These are phyloP conservation scores for Lasioglossum vierecki DNA, from an alignment of 2,888 invertebrate genomes.

Conservation along the genomic window DNA sequence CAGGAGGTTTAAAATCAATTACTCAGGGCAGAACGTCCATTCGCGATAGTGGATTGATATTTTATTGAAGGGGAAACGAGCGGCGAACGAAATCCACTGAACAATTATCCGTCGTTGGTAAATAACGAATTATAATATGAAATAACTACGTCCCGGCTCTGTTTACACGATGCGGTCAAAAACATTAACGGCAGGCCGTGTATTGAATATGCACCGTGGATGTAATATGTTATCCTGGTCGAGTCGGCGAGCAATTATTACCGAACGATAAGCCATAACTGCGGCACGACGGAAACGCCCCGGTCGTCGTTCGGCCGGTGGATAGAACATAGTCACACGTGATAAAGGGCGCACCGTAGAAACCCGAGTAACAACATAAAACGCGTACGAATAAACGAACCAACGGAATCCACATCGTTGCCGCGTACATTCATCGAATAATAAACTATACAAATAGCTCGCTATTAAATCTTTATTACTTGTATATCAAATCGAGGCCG, in stretches of 20 bases:
- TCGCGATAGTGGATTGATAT: background rate
- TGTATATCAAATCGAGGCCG: constrained; percentile 35
- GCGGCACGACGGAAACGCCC: constrained; percentile 41
- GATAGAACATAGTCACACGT: constrained; percentile 25
- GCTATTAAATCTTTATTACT: constrained; percentile 57
- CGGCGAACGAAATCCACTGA: background rate
- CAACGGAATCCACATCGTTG: constrained; percentile 26
- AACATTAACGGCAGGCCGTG: constrained; percentile 30
- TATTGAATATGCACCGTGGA: constrained; percentile 35
- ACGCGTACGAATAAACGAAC: constrained; percentile 15
- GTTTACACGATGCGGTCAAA: background rate
- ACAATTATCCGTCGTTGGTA: background rate
- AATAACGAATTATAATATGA: background rate
- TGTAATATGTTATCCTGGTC: constrained; percentile 44
- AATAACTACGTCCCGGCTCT: background rate
- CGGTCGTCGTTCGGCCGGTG: constrained; percentile 28
- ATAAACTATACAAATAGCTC: constrained; percentile 48
- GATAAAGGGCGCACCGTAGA: constrained; percentile 38
- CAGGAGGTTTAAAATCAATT: background rate
- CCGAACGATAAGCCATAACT: constrained; percentile 55
- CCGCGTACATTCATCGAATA: constrained; percentile 31
- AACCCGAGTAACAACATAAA: constrained; percentile 34
- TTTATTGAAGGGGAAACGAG: background rate
- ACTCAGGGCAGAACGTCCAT: background rate
- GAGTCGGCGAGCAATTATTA: constrained; percentile 51